Conservation (phyloP, 2,797 vertebrate species). For the Ctenochaetus hawaiiensis region DNA sequence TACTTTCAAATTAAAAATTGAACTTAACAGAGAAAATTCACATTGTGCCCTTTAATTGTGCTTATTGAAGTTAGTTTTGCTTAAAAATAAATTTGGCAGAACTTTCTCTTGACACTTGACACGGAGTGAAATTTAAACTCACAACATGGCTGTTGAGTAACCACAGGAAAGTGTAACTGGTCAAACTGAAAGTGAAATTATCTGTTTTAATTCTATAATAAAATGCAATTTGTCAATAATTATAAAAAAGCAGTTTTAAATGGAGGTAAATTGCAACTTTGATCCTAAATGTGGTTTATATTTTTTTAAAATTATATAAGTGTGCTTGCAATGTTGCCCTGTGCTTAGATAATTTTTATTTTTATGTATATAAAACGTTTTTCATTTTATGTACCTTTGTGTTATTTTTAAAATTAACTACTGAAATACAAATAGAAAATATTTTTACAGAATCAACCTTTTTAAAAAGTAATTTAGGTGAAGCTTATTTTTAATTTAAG, state of each 20-base stretch:
- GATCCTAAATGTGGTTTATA: not conserved
- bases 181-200: conserved; percentile 31
- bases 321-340: not conserved
- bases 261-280: conserved; percentile 21
- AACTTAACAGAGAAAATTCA: conserved; percentile 11
- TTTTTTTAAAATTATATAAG: not conserved
- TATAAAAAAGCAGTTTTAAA: not conserved
- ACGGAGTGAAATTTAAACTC: conserved; percentile 49
- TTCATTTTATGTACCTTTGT: not conserved
- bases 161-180: not conserved
- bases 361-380: not conserved
- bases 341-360: not conserved
- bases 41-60: conserved; percentile 29
- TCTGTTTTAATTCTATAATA: conserved; percentile 45
- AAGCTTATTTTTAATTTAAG: not conserved
- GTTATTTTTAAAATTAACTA: conserved; percentile 5
- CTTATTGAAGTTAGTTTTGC: conserved; percentile 39
- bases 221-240: conserved; percentile 41
- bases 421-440: not conserved
- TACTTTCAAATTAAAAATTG: conserved; percentile 11
- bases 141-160: conserved; percentile 34
- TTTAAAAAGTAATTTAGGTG: not conserved
- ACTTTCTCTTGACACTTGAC: conserved; percentile 41
- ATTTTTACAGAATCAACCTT: not conserved
- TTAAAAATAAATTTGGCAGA: conserved; percentile 36